Conservation (phyloP, 2,113 vertebrate genomes). For the Cynopterus brachyotis region DNA sequence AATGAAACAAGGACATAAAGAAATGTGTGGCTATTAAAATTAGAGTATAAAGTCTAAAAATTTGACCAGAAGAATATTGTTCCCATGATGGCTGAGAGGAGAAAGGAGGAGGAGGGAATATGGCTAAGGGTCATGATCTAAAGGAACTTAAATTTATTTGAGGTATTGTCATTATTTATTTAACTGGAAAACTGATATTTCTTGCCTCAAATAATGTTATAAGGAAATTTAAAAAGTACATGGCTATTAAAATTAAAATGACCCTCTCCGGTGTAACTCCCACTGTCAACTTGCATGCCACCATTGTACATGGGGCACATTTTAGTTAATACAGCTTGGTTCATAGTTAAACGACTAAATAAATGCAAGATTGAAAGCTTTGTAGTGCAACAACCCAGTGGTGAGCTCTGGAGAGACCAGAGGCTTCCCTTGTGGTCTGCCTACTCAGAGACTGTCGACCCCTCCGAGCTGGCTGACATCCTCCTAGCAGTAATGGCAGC, state of each 20-base stretch:
- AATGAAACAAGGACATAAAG: constrained; percentile 28
- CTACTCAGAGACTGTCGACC: too few species aligned
- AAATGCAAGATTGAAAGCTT: not conserved
- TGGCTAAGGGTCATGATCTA: not conserved
- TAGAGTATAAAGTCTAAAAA: not conserved
- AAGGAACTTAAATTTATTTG: not conserved
- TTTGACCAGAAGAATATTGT: constrained; percentile 28
- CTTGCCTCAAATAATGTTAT: constrained; percentile 36
- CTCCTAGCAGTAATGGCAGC: not conserved
- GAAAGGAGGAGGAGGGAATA: not conserved
- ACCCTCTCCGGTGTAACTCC: not conserved
- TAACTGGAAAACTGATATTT: not conserved
- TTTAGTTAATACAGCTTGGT: not conserved
- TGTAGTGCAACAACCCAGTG: not conserved
- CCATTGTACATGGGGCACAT: not conserved
- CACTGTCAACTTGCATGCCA: not conserved
- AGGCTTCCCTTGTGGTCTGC: not conserved
- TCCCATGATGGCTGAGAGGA: constrained; percentile 5
- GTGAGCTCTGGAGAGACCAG: not conserved
- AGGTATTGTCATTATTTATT: constrained; percentile 10
- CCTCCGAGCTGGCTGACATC: fast-evolving
- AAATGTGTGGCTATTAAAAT: constrained; percentile 5
- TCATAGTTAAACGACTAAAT: not conserved
- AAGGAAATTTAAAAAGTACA: not conserved
- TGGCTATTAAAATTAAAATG: constrained; percentile 6